Percentiles rank a stretch among this genome's conserved stretches.
These are phyloP conservation scores for Zaprionus inermis DNA, from an alignment of 1,140 invertebrate species.

Conservation along the genomic window DNA sequence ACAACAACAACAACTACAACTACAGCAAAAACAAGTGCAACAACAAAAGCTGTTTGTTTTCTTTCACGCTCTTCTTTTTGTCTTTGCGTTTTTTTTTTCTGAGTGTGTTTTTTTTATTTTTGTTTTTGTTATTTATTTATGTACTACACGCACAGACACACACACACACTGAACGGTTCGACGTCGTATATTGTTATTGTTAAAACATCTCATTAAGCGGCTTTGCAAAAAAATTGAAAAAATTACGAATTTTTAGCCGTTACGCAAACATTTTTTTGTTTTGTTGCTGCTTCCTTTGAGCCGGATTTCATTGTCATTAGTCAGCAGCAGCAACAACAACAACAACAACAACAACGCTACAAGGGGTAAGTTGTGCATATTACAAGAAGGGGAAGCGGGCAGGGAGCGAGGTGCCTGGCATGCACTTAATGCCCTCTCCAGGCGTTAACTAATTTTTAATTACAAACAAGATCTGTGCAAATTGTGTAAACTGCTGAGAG, in stretches of 20 bases:
- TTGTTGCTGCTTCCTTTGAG: constrained; percentile 16
- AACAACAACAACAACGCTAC: constrained; percentile 29
- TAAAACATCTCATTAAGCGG: constrained; percentile 53
- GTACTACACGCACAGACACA: constrained; percentile 26
- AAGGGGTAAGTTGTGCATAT: constrained; percentile 46
- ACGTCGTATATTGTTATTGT: constrained; percentile 26
- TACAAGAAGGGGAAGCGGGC: background rate
- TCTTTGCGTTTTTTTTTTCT: constrained; percentile 11
- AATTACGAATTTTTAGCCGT: constrained; percentile 57
- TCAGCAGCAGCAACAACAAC: constrained; percentile 54
- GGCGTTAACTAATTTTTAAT: constrained; percentile 22
- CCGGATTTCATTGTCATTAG: constrained; percentile 71
- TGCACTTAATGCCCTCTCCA: constrained; percentile 13
- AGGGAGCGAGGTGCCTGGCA: constrained; percentile 4
- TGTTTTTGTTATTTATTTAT: constrained; percentile 41
- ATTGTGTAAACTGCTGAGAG: background rate
- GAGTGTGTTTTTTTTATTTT: constrained; percentile 20
- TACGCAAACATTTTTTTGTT: constrained; percentile 54
- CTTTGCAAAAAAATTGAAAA: constrained; percentile 38
- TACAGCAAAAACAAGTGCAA: constrained; percentile 33
- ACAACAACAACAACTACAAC: constrained; percentile 20
- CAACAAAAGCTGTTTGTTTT: constrained; percentile 43
- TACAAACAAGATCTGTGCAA: constrained; percentile 10
- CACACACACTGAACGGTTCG: constrained; percentile 10
- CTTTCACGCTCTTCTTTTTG: constrained; percentile 28